Conservation (phyloP, 2,797 vertebrate species). For the Halcyon badia region DNA sequence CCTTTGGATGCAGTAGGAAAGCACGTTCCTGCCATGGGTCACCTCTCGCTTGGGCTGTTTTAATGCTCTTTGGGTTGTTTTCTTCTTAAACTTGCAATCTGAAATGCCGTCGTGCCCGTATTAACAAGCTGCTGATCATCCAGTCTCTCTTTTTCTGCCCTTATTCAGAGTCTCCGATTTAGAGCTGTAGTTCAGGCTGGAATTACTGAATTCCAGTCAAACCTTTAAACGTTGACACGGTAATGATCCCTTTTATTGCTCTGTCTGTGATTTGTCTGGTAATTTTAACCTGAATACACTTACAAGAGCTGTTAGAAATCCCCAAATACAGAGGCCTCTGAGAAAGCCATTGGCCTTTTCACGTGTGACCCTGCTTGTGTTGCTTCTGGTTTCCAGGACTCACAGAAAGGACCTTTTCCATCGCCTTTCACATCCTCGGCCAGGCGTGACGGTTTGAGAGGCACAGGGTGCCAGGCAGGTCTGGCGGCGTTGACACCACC, state of each 20-base stretch:
- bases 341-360: not conserved
- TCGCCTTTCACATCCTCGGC: slow-evolving; percentile 30
- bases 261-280: slow-evolving; percentile 39
- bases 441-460: slow-evolving; percentile 33
- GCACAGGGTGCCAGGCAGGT: not conserved
- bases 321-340: not conserved
- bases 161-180: slow-evolving; percentile 40
- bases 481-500: slow-evolving; percentile 17
- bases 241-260: slow-evolving; percentile 46
- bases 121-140: slow-evolving; percentile 35
- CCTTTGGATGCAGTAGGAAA: not conserved
- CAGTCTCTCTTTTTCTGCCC: slow-evolving; percentile 42
- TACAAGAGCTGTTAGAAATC: slow-evolving; percentile 58
- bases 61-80: not conserved
- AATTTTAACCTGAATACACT: slow-evolving; percentile 9
- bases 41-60: slow-evolving; percentile 45
- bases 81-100: slow-evolving; percentile 41
- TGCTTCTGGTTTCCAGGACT: not conserved
- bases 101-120: slow-evolving; percentile 42
- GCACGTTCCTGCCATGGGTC: not conserved
- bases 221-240: slow-evolving; percentile 26
- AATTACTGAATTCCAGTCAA: slow-evolving; percentile 62
- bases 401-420: not conserved
- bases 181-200: slow-evolving; percentile 28
- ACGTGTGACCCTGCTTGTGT: not conserved